Evolutionary conservation across 2,113 vertebrate species (phyloP).

Genomic region (Hirundichthys speculiger): DNA sequence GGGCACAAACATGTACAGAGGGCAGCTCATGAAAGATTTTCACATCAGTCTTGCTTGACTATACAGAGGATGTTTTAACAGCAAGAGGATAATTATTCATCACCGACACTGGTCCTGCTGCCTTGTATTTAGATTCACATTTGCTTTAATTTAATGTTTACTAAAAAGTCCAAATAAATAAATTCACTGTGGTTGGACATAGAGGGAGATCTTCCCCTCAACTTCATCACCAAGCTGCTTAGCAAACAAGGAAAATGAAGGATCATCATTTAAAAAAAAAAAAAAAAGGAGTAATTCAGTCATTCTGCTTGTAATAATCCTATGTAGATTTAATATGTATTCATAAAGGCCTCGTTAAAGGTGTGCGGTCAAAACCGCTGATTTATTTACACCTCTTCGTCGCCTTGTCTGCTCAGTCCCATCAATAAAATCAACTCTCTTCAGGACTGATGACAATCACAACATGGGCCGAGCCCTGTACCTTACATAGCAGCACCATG

Average conservation of each 20-base stretch:
- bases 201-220: no score
- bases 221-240: background rate
- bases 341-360: constrained; percentile 36
- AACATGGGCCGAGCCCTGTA: constrained; percentile 6
- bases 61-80: constrained; percentile 47
- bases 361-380: constrained; percentile 35
- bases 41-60: constrained; percentile 26
- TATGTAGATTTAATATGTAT: constrained; percentile 30
- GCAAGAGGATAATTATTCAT: constrained; percentile 66
- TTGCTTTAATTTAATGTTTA: no score
- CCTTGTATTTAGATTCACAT: constrained; percentile 26
- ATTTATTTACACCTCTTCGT: constrained; percentile 37
- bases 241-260: background rate
- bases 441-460: constrained; percentile 18
- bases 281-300: no score
- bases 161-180: no score
- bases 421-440: constrained; percentile 46
- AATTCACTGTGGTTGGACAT: no score
- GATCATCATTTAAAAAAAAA: background rate
- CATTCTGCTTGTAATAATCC: constrained; percentile 1
- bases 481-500: background rate
- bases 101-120: constrained; percentile 51
- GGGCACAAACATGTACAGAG: constrained; percentile 54
- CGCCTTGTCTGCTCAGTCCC: constrained; percentile 38
- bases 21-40: constrained; percentile 53